Conservation (phyloP, 1,140 invertebrate species). For the Drosophila carrolli region DNA sequence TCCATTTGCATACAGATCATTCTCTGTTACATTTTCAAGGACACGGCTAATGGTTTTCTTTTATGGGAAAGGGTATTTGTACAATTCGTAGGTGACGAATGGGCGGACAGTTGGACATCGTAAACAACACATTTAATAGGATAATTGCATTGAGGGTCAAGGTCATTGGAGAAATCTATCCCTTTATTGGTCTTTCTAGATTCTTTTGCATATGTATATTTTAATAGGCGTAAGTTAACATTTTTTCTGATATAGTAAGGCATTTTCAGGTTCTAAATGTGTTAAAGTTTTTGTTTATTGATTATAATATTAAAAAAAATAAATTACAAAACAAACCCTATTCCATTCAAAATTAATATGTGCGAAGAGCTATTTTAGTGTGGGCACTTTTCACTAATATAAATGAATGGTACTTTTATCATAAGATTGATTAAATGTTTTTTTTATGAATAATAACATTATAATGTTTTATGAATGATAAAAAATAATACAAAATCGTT, state of each 20-base stretch:
- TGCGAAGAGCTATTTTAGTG: no score
- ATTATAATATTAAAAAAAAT: neutral
- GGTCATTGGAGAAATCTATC: constrained; percentile 35
- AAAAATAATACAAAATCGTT: no score
- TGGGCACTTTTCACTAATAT: no score
- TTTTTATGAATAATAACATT: no score
- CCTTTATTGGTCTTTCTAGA: neutral
- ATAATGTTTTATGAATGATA: no score
- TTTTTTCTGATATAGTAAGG: no score
- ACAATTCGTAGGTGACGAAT: constrained; percentile 30
- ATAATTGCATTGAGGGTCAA: constrained; percentile 46
- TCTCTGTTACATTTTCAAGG: constrained; percentile 52
- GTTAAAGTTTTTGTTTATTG: no score
- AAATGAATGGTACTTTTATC: no score
- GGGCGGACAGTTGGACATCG: constrained; percentile 16
- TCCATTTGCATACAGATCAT: constrained; percentile 39
- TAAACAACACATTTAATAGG: constrained; percentile 39
- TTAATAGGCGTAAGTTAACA: neutral
- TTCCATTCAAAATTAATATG: neutral
- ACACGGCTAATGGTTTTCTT: constrained; percentile 42
- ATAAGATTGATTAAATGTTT: no score
- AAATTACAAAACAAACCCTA: neutral
- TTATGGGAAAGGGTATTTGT: constrained; percentile 54
- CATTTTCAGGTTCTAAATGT: no score
- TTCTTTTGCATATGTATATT: constrained; percentile 8